phyloP scores from a whole-genome alignment of 1,140 invertebrate genomes.

The Drosophila orosa region DNA sequence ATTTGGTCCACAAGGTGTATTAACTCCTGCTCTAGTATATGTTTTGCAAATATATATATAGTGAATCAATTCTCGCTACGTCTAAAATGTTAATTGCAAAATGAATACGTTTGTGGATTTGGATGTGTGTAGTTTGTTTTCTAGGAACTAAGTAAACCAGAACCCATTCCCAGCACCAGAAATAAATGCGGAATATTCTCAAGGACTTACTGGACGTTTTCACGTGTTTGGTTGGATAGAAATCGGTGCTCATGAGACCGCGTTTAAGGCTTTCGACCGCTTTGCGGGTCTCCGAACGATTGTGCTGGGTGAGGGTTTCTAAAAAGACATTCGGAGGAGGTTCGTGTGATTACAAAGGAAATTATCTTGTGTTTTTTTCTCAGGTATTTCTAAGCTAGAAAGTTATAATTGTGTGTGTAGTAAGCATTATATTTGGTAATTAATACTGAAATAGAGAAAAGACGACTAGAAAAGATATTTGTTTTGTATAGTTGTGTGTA shows the following conservation, averaged over 20 bases:
- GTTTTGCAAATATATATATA: slow-evolving; percentile 6
- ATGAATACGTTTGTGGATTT: slow-evolving; percentile 7
- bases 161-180: slow-evolving; percentile 50
- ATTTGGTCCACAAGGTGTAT: slow-evolving; percentile 60
- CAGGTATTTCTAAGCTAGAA: slow-evolving; percentile 14
- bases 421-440: slow-evolving; percentile 32
- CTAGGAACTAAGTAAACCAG: slow-evolving; percentile 32
- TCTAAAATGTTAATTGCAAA: slow-evolving; percentile 11
- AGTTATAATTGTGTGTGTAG: slow-evolving; percentile 13
- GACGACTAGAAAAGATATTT: slow-evolving; percentile 63
- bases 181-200: slow-evolving; percentile 16
- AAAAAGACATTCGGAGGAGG: slow-evolving; percentile 54
- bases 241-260: slow-evolving; percentile 45
- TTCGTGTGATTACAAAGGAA: slow-evolving; percentile 28
- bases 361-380: not conserved
- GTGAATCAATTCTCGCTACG: slow-evolving; percentile 28
- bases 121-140: slow-evolving; percentile 21
- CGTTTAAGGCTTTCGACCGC: slow-evolving; percentile 64
- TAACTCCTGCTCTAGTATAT: slow-evolving; percentile 16
- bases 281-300: slow-evolving; percentile 39
- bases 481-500: slow-evolving; percentile 15
- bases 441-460: slow-evolving; percentile 78
- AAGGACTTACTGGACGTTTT: slow-evolving; percentile 64
- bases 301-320: slow-evolving; percentile 50
- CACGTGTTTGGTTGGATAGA: slow-evolving; percentile 56